Conservation (phyloP, 2,113 vertebrate species). For the Seriola rivoliana region DNA sequence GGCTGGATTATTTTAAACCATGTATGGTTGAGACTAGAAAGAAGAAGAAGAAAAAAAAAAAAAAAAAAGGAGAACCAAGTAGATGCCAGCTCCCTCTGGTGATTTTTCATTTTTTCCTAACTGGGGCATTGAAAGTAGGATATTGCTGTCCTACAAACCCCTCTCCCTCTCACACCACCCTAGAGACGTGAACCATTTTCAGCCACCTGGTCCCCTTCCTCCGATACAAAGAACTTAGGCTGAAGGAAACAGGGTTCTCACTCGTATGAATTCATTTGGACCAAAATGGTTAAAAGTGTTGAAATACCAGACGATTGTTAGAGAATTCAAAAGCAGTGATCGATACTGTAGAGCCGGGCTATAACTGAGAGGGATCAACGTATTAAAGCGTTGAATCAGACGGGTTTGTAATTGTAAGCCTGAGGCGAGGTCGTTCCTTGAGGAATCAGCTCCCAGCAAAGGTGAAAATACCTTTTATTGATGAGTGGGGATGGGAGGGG, state of each 20-base stretch:
- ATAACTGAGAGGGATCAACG: conserved; percentile 48
- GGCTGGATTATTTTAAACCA: conserved; percentile 74
- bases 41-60: conserved; percentile 14
- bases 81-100: conserved; percentile 81
- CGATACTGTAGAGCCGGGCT: conserved; percentile 43
- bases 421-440: conserved; percentile 26
- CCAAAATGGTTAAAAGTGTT: conserved; percentile 20
- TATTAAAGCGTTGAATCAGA: conserved; percentile 42
- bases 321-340: conserved; percentile 37
- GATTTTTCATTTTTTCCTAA: conserved; percentile 85
- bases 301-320: conserved; percentile 24
- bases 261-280: conserved; percentile 22
- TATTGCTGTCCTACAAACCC: conserved; percentile 87
- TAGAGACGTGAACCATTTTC: conserved; percentile 86
- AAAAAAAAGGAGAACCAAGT: conserved; percentile 46
- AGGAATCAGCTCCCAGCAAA: conserved; percentile 46
- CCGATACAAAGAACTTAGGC: conserved; percentile 35
- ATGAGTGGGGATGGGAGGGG: conserved; percentile 16
- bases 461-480: conserved; percentile 62
- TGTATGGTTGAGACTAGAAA: conserved; percentile 28
- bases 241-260: conserved; percentile 21
- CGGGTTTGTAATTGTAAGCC: conserved; percentile 51
- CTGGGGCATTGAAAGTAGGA: conserved; percentile 88
- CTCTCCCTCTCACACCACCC: conserved; percentile 68
- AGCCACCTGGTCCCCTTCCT: conserved; percentile 80